Base-by-base conservation (phyloP, 2,888 invertebrate genomes). In the Eristalis arbustorum region DNA sequence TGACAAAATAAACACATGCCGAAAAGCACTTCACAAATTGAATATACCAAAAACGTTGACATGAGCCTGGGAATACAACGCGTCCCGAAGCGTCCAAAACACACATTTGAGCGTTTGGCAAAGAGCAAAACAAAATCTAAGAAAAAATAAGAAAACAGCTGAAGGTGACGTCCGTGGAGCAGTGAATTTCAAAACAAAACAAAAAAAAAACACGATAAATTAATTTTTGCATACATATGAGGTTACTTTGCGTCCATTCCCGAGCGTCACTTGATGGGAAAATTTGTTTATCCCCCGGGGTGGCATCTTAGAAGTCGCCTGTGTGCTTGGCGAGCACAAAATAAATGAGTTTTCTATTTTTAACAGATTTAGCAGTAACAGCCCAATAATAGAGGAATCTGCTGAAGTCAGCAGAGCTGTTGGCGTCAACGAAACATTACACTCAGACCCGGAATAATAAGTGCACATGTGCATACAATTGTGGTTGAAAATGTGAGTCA, bases 301-400 rank as follows among this genome's bases (percentile, higher is more conserved):
- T 28, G n/a, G 64, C 25, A 74, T 74, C 14, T 59, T 22, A 31
- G 14, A 67, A 62, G 49, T 18, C 56, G 56, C 56, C 56, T 42
- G 67, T 42, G 34, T 31, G 23, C 14, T 56, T 8, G 14, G 5
- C 49, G 49, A 49, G 69, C 2, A n/a, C 40, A 57, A 76, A 69
- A 62, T 62, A 76, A 67, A 75, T 69, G 34, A 63, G 62, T 69
- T 57, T 77, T 66, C 66, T 78, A 66, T 66, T 72, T 78, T 59
- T 66, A 78, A 40, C 18, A 49, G 56, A 56, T 63, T 49, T 18
- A 31, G 28, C 49, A 49, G 76, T 68, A 49, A 62, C 37, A 31
- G 31, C 25, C 14, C 23, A n/a, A 22, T 40, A 10, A 28, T 31
- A 18, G 49, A 13, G 22, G 22, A 59, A 61, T 59, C 61, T n/a